Conservation (phyloP, 2,888 invertebrate genomes). For the Pyrochroa serraticornis region DNA sequence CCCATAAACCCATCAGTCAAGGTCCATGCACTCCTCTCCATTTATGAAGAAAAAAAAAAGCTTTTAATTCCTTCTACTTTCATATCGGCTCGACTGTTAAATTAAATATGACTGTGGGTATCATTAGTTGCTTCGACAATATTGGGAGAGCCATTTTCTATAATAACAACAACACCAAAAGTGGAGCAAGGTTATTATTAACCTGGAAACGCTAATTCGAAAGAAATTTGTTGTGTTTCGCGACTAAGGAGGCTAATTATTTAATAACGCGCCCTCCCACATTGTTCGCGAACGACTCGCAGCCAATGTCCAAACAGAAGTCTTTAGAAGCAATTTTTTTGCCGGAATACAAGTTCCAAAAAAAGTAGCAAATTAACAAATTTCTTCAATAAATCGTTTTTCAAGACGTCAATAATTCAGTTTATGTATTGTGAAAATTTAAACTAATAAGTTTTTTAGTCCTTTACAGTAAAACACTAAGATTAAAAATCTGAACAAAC, state of each 20-base stretch:
- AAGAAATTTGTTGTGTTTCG: conserved; percentile 25
- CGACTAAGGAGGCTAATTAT: conserved; percentile 27
- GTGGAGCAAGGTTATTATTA: conserved; percentile 25
- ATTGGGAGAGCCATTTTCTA: conserved; percentile 2
- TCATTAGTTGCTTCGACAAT: conserved; percentile 1
- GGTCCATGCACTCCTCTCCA: background rate
- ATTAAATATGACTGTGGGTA: background rate
- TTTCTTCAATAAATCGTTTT: too few relatives aligned
- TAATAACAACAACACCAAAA: conserved; percentile 5
- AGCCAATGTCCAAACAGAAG: background rate
- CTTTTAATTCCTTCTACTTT: conserved; percentile 9
- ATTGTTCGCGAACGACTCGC: conserved; percentile 1
- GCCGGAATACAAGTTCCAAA: too few relatives aligned
- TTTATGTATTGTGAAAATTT: too few relatives aligned
- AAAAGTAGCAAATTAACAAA: too few relatives aligned
- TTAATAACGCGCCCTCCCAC: conserved; percentile 19
- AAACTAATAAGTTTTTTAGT: too few relatives aligned
- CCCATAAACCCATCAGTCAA: background rate
- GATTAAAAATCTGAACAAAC: too few relatives aligned
- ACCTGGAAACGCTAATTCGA: conserved; percentile 28
- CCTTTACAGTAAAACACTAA: too few relatives aligned
- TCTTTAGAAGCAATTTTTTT: too few relatives aligned
- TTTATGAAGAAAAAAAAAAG: background rate
- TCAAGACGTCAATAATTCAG: too few relatives aligned
- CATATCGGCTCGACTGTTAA: conserved; percentile 5